phyloP scores from a whole-genome alignment of 1,140 invertebrate genomes.

The Eubasilissa regina region DNA sequence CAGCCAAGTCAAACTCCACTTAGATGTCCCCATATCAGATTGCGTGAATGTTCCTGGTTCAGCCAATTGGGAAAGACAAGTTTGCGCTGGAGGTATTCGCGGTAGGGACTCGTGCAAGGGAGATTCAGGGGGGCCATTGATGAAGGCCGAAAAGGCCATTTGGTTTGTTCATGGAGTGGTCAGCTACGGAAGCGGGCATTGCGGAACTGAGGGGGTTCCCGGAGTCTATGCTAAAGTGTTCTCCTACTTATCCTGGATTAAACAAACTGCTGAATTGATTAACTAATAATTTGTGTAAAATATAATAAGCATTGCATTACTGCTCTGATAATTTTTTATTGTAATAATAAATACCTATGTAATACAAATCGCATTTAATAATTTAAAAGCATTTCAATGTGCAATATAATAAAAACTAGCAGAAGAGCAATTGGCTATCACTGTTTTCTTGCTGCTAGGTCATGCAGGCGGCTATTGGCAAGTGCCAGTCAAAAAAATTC shows the following conservation, averaged over 20 bases:
- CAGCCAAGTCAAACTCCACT: background rate
- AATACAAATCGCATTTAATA: too few relatives aligned
- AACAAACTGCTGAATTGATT: conserved; percentile 47
- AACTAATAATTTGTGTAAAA: too few relatives aligned
- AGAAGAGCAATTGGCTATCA: too few relatives aligned
- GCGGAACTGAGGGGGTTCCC: conserved; percentile 78
- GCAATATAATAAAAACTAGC: too few relatives aligned
- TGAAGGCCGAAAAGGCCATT: conserved; percentile 67
- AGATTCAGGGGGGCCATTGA: conserved; percentile 85
- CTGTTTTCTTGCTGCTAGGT: too few relatives aligned
- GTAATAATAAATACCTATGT: too few relatives aligned
- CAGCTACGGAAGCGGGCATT: conserved; percentile 79
- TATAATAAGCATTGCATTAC: too few relatives aligned
- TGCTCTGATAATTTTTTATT: too few relatives aligned
- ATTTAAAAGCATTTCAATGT: too few relatives aligned
- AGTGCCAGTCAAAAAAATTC: too few relatives aligned
- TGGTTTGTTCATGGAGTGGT: conserved; percentile 77
- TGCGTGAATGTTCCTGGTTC: background rate
- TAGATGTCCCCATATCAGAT: background rate
- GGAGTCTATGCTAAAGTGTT: conserved; percentile 81
- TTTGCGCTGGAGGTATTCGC: conserved; percentile 78
- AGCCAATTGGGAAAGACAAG: conserved; percentile 64
- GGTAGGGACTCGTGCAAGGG: conserved; percentile 81
- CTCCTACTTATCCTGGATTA: conserved; percentile 79
- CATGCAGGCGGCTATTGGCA: too few relatives aligned